Conservation (phyloP, 2,797 vertebrate genomes). For the Tachyglossus aculeatus region DNA sequence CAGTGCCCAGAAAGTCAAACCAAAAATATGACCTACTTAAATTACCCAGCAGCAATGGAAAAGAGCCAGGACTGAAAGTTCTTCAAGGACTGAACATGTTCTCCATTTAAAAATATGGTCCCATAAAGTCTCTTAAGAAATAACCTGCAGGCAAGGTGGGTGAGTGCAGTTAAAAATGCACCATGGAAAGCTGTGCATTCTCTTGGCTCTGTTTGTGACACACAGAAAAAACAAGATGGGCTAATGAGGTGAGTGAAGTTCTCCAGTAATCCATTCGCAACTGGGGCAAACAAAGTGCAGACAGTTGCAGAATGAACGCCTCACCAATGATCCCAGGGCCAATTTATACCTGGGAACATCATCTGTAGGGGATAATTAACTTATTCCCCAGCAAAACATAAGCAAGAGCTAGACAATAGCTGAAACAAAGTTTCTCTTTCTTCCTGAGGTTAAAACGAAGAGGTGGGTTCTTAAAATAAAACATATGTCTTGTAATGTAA, state of each 20-base stretch:
- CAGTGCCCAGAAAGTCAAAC: conserved; percentile 42
- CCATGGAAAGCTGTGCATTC: conserved; percentile 14
- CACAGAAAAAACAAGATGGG: background rate
- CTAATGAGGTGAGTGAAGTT: conserved; percentile 1
- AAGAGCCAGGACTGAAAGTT: conserved; percentile 26
- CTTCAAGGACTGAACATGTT: background rate
- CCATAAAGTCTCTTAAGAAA: background rate
- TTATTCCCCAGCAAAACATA: conserved; percentile 32
- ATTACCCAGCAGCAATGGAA: conserved; percentile 22
- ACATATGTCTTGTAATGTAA: background rate
- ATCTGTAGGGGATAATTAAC: conserved; percentile 24
- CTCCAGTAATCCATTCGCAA: background rate
- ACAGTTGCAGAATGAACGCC: conserved; percentile 16
- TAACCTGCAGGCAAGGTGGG: background rate
- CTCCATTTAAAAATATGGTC: background rate
- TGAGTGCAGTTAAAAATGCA: conserved; percentile 5
- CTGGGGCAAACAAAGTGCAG: background rate
- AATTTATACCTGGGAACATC: background rate
- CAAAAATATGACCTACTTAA: conserved; percentile 54
- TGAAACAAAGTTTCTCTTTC: conserved; percentile 26
- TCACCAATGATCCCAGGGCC: background rate
- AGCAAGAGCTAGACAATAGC: conserved; percentile 8
- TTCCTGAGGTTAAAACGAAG: background rate
- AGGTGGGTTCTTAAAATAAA: background rate
- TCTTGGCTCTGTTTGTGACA: background rate